phyloP scores from a whole-genome alignment of 2,113 vertebrate genomes.

The Synchiropus splendidus region DNA sequence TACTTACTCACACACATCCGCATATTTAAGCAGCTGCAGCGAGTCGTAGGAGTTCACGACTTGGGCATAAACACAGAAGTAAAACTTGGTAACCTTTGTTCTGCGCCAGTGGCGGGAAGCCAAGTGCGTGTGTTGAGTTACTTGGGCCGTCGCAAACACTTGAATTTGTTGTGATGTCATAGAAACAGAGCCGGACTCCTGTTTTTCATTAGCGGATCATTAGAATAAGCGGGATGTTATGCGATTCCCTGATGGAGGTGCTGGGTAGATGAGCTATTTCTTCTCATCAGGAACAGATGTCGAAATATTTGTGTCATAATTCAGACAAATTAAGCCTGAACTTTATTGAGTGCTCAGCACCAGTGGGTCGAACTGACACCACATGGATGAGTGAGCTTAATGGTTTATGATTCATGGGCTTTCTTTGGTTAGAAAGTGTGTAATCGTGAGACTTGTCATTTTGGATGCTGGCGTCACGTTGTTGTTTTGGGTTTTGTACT shows the following conservation, averaged over 20 bases:
- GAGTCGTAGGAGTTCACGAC: constrained; percentile 32
- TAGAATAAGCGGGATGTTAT: constrained; percentile 17
- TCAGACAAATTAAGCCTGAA: no score
- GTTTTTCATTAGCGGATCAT: constrained; percentile 33
- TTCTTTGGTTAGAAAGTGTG: no score
- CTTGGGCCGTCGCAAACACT: neutral
- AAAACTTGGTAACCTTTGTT: constrained; percentile 25
- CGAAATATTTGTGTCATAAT: no score
- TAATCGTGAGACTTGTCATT: no score
- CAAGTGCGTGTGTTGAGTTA: constrained; percentile 9
- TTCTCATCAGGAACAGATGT: no score
- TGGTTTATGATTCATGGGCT: no score
- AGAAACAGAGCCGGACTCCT: constrained; percentile 22
- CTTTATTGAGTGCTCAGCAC: no score
- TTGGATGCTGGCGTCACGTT: no score
- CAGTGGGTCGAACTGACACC: no score
- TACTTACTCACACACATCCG: constrained; percentile 33
- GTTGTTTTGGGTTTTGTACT: no score
- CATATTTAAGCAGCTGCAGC: constrained; percentile 32
- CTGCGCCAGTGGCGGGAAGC: constrained; percentile 18
- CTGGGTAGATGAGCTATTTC: no score
- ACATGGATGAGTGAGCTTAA: no score
- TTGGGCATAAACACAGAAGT: constrained; percentile 31
- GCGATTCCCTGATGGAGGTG: constrained; percentile 19
- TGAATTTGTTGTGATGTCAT: constrained; percentile 35